A percentile compares a stretch with the other conserved stretches of the same genome.
These are phyloP conservation scores for Temnothorax unifasciatus DNA, from an alignment of 2,888 invertebrate genomes.

Conservation along the genomic window DNA sequence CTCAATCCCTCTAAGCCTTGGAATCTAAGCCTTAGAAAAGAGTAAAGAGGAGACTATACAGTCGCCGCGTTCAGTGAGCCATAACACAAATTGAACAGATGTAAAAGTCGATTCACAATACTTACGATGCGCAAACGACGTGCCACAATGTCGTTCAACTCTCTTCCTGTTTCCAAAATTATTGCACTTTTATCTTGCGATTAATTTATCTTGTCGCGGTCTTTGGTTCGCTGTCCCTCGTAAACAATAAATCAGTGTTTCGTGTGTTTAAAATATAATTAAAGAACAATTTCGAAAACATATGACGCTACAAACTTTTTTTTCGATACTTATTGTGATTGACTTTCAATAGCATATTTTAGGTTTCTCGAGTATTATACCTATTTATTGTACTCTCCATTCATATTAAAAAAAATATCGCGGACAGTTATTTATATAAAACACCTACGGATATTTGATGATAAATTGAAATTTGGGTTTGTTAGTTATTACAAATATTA, in stretches of 20 bases:
- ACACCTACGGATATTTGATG: not conserved
- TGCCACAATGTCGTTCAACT: slow-evolving; percentile 13
- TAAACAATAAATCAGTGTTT: not conserved
- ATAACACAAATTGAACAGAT: slow-evolving; percentile 50
- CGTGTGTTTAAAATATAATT: not conserved
- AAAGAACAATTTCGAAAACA: not conserved
- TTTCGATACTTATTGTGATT: not conserved
- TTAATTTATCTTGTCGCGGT: not conserved
- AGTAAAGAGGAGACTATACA: slow-evolving; percentile 35
- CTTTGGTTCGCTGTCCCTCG: not conserved
- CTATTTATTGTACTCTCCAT: not conserved
- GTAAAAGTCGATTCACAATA: slow-evolving; percentile 43
- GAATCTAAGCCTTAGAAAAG: slow-evolving; percentile 1
- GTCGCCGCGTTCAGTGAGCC: slow-evolving; percentile 45
- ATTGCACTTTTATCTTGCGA: slow-evolving; percentile 1
- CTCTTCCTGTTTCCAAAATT: slow-evolving; percentile 1
- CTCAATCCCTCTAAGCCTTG: too few species aligned
- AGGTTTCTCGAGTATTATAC: not conserved
- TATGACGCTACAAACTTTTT: not conserved
- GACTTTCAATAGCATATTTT: not conserved
- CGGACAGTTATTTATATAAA: not conserved
- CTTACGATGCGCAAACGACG: slow-evolving; percentile 6
- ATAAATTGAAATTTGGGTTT: slow-evolving; percentile 5
- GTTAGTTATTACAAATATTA: not conserved
- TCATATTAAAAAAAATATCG: not conserved